Conservation (phyloP, 2,113 vertebrate genomes). For the Mesoclemmys tuberculata region DNA sequence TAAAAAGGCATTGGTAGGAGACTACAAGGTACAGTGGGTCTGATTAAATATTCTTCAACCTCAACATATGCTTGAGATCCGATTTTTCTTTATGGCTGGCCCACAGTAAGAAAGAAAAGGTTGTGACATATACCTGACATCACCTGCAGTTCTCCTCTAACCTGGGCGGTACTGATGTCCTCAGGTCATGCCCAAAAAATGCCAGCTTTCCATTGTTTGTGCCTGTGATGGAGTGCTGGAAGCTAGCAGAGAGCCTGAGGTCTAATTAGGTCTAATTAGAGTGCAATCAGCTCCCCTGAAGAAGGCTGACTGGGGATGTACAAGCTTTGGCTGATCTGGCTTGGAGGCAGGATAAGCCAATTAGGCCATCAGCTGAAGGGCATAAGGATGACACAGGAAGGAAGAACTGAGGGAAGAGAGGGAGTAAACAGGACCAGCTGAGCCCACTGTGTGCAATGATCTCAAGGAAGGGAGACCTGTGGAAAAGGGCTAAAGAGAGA, state of each 20-base stretch:
- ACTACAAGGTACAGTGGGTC: fast-evolving
- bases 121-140: background rate
- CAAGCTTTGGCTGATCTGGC: background rate
- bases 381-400: background rate
- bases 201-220: background rate
- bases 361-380: background rate
- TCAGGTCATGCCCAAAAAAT: background rate
- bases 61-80: background rate
- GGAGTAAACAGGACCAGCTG: background rate
- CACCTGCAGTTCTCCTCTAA: background rate
- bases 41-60: background rate
- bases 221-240: background rate
- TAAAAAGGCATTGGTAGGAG: background rate
- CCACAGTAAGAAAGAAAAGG: background rate
- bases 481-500: background rate
- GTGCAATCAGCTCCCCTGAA: background rate
- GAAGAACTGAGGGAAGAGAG: background rate
- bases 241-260: background rate
- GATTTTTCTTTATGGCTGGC: background rate
- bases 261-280: no score
- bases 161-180: background rate
- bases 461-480: background rate
- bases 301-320: background rate
- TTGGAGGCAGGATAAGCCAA: background rate
- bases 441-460: background rate